Conservation (phyloP, 2,888 invertebrate genomes). For the Autographa pulchrina region DNA sequence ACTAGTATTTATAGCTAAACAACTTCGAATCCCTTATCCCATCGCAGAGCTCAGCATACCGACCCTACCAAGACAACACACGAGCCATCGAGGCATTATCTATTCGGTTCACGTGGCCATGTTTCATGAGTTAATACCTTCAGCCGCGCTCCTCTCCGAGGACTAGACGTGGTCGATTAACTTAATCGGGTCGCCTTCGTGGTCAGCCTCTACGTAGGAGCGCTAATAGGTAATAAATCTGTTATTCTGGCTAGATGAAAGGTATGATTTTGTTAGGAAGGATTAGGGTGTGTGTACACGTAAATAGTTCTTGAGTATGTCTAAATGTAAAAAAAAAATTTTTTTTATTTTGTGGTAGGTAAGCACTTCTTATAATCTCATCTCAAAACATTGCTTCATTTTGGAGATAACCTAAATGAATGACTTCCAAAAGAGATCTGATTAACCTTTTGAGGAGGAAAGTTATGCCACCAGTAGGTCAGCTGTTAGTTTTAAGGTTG, state of each 20-base stretch:
- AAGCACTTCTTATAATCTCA: no score
- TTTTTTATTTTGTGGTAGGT: no score
- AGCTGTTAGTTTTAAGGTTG: no score
- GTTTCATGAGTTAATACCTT: slow-evolving; percentile 69
- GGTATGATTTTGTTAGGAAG: slow-evolving; percentile 35
- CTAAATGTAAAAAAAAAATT: no score
- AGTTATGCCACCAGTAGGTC: no score
- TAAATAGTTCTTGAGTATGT: no score
- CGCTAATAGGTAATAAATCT: slow-evolving; percentile 62
- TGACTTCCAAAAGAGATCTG: no score
- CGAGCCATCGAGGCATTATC: slow-evolving; percentile 52
- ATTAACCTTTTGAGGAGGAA: no score
- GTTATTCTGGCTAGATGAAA: slow-evolving; percentile 44
- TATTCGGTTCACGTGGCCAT: slow-evolving; percentile 64
- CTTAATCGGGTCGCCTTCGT: slow-evolving; percentile 60
- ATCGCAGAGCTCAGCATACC: slow-evolving; percentile 21
- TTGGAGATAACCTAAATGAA: no score
- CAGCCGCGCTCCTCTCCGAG: slow-evolving; percentile 57
- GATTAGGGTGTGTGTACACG: neutral
- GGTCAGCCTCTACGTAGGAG: slow-evolving; percentile 57
- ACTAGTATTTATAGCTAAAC: slow-evolving; percentile 15
- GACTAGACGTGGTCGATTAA: slow-evolving; percentile 69
- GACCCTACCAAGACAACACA: slow-evolving; percentile 33
- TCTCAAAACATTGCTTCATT: no score
- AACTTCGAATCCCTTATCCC: slow-evolving; percentile 36